phyloP scores from a whole-genome alignment of 2,113 vertebrate genomes.

The Rhinichthys klamathensis region DNA sequence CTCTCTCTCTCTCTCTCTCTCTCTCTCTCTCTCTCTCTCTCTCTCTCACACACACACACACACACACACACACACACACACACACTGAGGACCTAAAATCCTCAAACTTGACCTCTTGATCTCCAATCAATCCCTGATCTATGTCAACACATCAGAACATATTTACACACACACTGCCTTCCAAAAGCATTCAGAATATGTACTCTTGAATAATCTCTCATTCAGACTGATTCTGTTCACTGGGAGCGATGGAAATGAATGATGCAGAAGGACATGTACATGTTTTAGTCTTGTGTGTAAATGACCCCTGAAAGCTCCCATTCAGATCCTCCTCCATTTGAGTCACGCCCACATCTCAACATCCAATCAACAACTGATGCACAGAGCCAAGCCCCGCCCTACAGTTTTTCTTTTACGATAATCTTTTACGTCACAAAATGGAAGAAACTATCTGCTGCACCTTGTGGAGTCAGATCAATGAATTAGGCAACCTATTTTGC shows the following conservation, averaged over 20 bases:
- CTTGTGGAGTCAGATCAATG: too few species aligned
- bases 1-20: too few species aligned
- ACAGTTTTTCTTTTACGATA: too few species aligned
- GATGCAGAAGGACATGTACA: too few species aligned
- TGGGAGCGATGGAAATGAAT: not conserved
- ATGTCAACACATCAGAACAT: not conserved
- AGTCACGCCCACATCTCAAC: conserved; percentile 12
- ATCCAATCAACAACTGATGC: not conserved
- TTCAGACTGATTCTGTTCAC: not conserved
- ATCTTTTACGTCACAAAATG: too few species aligned
- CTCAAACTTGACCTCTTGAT: not conserved
- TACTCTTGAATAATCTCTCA: not conserved
- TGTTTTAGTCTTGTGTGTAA: too few species aligned
- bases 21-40: too few species aligned
- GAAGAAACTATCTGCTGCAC: too few species aligned
- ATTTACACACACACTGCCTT: not conserved
- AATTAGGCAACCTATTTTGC: too few species aligned
- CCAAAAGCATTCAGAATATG: too few species aligned
- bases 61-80: conserved; percentile 11
- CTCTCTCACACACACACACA: conserved; percentile 22
- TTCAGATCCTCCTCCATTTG: conserved; percentile 25
- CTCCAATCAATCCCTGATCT: not conserved
- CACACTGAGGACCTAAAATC: not conserved
- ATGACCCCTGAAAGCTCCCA: not conserved
- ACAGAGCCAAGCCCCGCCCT: not conserved